Evolutionary conservation across 2,888 invertebrate species (phyloP).

Genomic region (Craniophora ligustri): DNA sequence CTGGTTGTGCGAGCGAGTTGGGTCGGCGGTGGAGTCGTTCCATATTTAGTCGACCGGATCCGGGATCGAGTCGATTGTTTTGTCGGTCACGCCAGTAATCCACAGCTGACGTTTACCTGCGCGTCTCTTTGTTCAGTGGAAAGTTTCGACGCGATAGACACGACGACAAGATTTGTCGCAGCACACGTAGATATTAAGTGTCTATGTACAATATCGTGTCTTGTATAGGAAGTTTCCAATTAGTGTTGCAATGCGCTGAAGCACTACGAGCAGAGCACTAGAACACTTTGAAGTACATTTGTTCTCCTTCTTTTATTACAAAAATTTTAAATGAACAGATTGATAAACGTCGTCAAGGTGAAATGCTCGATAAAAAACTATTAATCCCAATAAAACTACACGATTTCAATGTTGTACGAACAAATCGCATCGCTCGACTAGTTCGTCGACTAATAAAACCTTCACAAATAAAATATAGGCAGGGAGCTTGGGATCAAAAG

Average conservation of each 20-base stretch:
- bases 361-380: constrained; percentile 38
- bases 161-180: constrained; percentile 72
- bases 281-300: neutral
- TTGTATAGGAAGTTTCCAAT: constrained; percentile 2
- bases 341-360: constrained; percentile 28
- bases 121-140: constrained; percentile 81
- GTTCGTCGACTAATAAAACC: constrained; percentile 84
- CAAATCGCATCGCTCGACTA: constrained; percentile 74
- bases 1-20: constrained; percentile 61
- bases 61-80: constrained; percentile 61
- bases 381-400: constrained; percentile 49
- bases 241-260: neutral
- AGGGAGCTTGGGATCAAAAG: constrained; percentile 85
- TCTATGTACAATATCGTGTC: constrained; percentile 6
- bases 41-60: constrained; percentile 55
- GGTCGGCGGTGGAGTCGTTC: constrained; percentile 59
- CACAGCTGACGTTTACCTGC: constrained; percentile 83
- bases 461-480: constrained; percentile 79
- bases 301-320: no score
- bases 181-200: constrained; percentile 37
- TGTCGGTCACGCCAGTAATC: constrained; percentile 70
- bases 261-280: neutral
- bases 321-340: no score
- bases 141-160: constrained; percentile 68
- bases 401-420: constrained; percentile 47